These are phyloP conservation scores for Acronicta aceris DNA, from an alignment of 2,888 invertebrate species.

Conservation along the genomic window DNA sequence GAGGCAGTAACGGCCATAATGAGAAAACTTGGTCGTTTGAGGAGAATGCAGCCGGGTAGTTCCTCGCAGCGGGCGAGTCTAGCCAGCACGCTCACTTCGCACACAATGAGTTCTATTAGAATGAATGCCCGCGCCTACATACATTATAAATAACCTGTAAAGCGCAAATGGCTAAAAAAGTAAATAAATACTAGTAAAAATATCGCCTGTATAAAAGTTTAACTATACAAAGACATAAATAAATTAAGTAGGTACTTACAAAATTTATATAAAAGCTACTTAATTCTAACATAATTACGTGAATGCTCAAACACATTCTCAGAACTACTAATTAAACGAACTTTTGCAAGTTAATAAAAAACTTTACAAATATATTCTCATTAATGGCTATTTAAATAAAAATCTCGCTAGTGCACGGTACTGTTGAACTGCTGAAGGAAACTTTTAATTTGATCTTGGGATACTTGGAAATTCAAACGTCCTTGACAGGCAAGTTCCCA, in stretches of 20 bases:
- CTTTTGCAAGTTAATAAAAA: constrained; percentile 34
- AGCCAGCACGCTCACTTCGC: constrained; percentile 54
- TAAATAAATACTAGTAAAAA: background rate
- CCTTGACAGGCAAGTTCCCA: constrained; percentile 59
- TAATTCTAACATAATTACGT: constrained; percentile 12
- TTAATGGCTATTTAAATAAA: constrained; percentile 53
- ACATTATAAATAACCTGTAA: constrained; percentile 18
- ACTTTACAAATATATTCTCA: constrained; percentile 46
- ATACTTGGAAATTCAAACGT: constrained; percentile 62
- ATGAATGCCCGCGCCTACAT: constrained; percentile 36
- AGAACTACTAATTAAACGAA: constrained; percentile 34
- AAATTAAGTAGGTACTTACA: constrained; percentile 12
- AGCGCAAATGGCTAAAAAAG: constrained; percentile 8
- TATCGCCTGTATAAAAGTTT: background rate
- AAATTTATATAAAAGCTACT: constrained; percentile 21
- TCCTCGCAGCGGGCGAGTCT: constrained; percentile 63
- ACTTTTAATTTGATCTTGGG: constrained; percentile 67
- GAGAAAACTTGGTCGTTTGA: constrained; percentile 83
- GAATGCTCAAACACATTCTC: constrained; percentile 21
- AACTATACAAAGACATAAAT: background rate
- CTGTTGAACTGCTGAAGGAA: constrained; percentile 49
- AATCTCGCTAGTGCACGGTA: constrained; percentile 44
- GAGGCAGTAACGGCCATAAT: constrained; percentile 80
- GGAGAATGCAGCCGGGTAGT: constrained; percentile 64
- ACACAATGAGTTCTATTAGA: constrained; percentile 44